Conservation (phyloP, 2,888 invertebrate species). For the Sipunculus nudus region DNA sequence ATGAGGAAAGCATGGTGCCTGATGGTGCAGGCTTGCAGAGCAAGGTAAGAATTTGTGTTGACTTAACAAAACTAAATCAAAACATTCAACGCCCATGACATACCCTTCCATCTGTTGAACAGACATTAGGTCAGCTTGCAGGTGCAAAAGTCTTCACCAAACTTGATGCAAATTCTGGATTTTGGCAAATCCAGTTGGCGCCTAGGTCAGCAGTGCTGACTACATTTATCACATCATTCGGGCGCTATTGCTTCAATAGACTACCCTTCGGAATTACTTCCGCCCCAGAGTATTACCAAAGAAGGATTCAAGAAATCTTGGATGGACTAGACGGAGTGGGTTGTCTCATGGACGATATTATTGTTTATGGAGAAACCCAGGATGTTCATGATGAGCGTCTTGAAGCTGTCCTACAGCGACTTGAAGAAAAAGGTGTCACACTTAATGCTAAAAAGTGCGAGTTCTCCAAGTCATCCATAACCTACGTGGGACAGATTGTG, state of each 20-base stretch:
- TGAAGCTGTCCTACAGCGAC: background rate
- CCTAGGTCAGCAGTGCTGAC: conserved; percentile 7
- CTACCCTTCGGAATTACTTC: conserved; percentile 43
- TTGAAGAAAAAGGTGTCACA: conserved; percentile 6
- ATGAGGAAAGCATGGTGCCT: too few species aligned
- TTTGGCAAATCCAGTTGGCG: conserved; percentile 4
- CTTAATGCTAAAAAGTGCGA: conserved; percentile 6
- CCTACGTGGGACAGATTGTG: conserved; percentile 13
- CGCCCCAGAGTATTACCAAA: conserved; percentile 65
- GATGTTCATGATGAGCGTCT: conserved; percentile 48
- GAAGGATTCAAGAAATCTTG: conserved; percentile 57
- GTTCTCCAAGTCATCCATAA: conserved; percentile 1
- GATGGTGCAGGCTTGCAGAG: too few species aligned
- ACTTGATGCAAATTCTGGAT: conserved; percentile 9
- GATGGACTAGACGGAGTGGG: conserved; percentile 50
- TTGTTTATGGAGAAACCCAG: conserved; percentile 42
- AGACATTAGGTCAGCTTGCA: background rate
- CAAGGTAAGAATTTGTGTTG: conserved; percentile 1
- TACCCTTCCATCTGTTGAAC: background rate
- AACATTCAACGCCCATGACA: background rate
- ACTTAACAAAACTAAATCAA: conserved; percentile 4
- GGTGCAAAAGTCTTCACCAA: conserved; percentile 6
- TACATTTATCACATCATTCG: conserved; percentile 36
- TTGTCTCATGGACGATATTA: conserved; percentile 59
- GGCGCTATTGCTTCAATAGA: conserved; percentile 23